Percentiles rank a stretch among this genome's conserved stretches.
phyloP scores from a whole-genome alignment of 2,888 invertebrate genomes.

The Troides oblongomaculatus region DNA sequence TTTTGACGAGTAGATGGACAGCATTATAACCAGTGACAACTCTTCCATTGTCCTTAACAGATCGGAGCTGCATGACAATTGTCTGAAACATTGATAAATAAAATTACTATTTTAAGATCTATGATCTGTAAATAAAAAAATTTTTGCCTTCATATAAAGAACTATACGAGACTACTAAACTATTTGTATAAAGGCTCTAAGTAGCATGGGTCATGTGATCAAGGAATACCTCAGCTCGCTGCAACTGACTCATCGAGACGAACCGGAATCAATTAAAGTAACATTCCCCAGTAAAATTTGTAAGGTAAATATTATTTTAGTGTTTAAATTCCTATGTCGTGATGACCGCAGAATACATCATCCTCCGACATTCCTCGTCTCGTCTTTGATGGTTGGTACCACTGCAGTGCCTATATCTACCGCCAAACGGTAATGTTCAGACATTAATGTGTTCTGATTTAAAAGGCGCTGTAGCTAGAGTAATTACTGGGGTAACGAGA shows the following conservation, averaged over 20 bases:
- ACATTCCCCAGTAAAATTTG: constrained; percentile 12
- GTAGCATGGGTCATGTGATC: constrained; percentile 10
- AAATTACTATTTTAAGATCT: too few species aligned
- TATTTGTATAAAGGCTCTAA: not conserved
- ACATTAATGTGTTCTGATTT: too few species aligned
- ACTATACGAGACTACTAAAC: not conserved
- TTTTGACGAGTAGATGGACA: constrained; percentile 36
- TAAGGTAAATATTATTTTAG: constrained; percentile 2
- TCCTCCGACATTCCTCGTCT: too few species aligned
- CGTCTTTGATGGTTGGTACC: too few species aligned
- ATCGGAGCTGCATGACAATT: constrained; percentile 57
- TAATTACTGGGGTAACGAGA: too few species aligned
- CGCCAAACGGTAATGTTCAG: too few species aligned
- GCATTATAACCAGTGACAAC: constrained; percentile 42
- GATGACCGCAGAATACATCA: too few species aligned
- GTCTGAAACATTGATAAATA: constrained; percentile 46
- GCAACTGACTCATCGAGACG: constrained; percentile 4
- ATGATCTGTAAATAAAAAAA: too few species aligned
- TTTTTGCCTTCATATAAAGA: not conserved
- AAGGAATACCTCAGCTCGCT: constrained; percentile 8
- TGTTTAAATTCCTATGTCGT: not conserved
- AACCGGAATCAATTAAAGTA: constrained; percentile 8
- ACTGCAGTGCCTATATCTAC: too few species aligned
- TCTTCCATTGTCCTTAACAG: constrained; percentile 56
- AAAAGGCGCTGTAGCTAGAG: too few species aligned